A percentile compares a stretch with the other conserved stretches of the same genome.
Evolutionary conservation across 1,140 invertebrate species (phyloP).

Genomic region (Battus philenor): DNA sequence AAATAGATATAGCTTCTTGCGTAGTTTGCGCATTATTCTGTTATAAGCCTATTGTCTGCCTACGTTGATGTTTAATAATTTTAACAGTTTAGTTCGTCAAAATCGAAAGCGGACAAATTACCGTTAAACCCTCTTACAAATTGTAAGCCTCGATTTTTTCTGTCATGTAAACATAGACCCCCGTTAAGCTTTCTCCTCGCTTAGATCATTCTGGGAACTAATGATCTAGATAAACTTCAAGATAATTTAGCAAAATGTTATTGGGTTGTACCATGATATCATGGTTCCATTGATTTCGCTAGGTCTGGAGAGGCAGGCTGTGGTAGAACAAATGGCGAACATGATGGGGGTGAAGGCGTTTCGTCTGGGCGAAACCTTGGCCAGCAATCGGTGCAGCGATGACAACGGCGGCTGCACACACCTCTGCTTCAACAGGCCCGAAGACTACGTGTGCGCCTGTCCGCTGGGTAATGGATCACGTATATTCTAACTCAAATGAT

Average conservation of each 20-base stretch:
- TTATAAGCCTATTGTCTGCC: no score
- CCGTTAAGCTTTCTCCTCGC: background rate
- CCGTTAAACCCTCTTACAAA: background rate
- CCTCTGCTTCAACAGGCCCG: conserved; percentile 88
- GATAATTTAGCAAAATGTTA: no score
- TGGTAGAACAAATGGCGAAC: conserved; percentile 91
- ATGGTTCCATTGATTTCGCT: conserved; percentile 12
- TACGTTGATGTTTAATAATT: no score
- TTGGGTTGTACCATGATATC: no score
- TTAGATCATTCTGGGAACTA: background rate
- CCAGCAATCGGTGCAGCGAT: conserved; percentile 77
- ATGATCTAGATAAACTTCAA: no score
- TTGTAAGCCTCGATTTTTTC: background rate
- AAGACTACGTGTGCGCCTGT: conserved; percentile 87
- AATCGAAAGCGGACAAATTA: no score
- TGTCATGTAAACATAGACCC: background rate
- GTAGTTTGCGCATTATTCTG: no score
- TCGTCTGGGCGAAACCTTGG: conserved; percentile 75
- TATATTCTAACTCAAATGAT: no score
- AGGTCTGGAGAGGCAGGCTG: conserved; percentile 82
- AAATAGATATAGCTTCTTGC: no score
- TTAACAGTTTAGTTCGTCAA: no score
- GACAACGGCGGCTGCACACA: conserved; percentile 91
- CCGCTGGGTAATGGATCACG: conserved; percentile 84
- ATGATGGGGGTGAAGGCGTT: conserved; percentile 93